Base-by-base conservation (phyloP, 2,797 vertebrate species). In the Hephaestus fuliginosus region DNA sequence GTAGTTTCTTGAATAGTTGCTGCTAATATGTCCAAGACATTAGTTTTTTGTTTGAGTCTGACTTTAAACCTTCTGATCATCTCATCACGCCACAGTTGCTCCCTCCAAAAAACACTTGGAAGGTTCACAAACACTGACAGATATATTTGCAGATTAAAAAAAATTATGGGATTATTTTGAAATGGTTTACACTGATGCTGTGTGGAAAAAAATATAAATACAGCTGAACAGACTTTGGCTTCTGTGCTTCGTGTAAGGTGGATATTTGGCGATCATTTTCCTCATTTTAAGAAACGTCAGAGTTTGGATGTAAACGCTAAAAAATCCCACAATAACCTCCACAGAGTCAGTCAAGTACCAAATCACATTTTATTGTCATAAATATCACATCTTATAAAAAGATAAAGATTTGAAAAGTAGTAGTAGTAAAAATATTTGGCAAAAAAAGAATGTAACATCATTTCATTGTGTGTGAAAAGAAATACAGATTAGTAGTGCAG, bases 341-440 rank as follows among this genome's bases (percentile, higher is more conserved):
- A 41, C 41, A 52, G 39, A 62, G 49, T 25, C 43, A 43, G 58
- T 79, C 75, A 88, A 78, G 87, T 91, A 92, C 79, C 88, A 91
- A 92, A 92, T 94, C 94, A 93, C 89, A 91, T 94, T 95, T 95
- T 95, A 95, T 95, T 95, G 92, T 94, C 94, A 95, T 96, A 96
- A 95, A 96, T 95, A 96, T 95, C 90, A 94, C 92, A 91, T 93
- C 82, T 93, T 94, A 86, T 89, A 94, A 95, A 92, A 95, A 92
- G 87, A 90, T 90, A 89, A 91, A 81, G 85, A 88, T 91, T 86
- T 86, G 18, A 92, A 84, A 83, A 86, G 78, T 83, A 85, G 78
- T 56, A 79, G 86, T 81, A 79, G 76, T 79, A 89, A 86, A 90
- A 86, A 82, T 83, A 86, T 78, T 82, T 86, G 86, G 72, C 77